Evolutionary conservation across 64 coral and sea anemone species (phyloP), one percentile per base, ranked within the genome.

Genomic region (Exaiptasia diaphana): DNA sequence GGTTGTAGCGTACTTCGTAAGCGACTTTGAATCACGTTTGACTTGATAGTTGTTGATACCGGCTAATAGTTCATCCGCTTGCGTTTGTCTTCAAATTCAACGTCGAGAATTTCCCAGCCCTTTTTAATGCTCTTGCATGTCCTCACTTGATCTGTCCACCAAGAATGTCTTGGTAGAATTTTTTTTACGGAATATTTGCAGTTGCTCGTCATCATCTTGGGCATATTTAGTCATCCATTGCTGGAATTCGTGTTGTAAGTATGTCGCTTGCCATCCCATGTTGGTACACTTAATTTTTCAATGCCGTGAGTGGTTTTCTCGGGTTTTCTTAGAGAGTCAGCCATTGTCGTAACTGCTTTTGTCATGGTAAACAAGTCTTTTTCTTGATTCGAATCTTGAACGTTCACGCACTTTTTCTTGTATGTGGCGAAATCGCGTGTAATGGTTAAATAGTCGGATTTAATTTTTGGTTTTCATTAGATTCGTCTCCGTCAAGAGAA

Each of bases 191-290:
- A 90, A 82, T 9, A 41, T 27, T 53, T 76, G 87, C 18, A 86
- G 45, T 65, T 84, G 88, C 41, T 90, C 88, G 5, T 90, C 79
- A 60, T 83, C 50, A 24, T 90, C 80, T 50, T 90, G 61, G 3
- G 48, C 41, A 43, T 91, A 91, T 34, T 91, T 91, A 8, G 10
- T 39, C 63, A 20, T 15, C 30, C 14, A 67, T 67, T 27, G 15
- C 68, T 35, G 25, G 39, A 37, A 22, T 41, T 41, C 26, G 74
- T 13, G 31, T 31, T 38, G 34, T 15, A 55, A 78, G 20, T 35
- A 13, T 26, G 38, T 82, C 32, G 30, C 36, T 63, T 68, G 50
- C 48, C 20, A 59, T 62, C 68, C 10, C 4, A 41, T n/a, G n/a
- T 70, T 17, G 7, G 69, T 40, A 15, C 29, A 41, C 17, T 23